Evolutionary conservation across 35 echinoderm and acorn worm genomes (phyloP).

Genomic region (Apostichopus japonicus): DNA sequence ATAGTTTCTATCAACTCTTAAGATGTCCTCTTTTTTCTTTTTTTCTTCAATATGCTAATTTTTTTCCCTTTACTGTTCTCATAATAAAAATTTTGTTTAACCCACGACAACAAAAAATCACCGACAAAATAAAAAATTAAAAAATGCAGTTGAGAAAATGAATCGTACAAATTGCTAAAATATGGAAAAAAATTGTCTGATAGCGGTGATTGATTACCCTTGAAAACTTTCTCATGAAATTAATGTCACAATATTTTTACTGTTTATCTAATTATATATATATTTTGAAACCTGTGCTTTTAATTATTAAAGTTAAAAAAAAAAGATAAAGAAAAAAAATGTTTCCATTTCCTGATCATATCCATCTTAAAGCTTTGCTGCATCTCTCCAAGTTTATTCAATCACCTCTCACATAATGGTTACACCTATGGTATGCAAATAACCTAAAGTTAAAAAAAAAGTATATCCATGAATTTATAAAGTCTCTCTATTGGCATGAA

Average conservation of each 20-base stretch:
- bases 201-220: background rate
- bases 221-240: background rate
- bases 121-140: background rate
- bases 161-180: background rate
- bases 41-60: background rate
- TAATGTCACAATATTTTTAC: background rate
- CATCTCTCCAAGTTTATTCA: no score
- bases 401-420: no score
- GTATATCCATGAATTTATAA: no score
- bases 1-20: slow-evolving; percentile 28
- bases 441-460: no score
- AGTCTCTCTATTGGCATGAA: no score
- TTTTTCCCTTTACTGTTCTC: slow-evolving; percentile 19
- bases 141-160: background rate
- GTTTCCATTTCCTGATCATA: no score
- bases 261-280: background rate
- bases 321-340: no score
- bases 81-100: background rate
- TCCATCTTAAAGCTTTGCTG: no score
- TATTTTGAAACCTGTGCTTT: background rate
- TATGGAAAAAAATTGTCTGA: background rate
- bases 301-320: background rate
- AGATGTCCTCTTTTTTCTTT: background rate
- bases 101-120: background rate
- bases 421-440: no score